Evolutionary conservation across 2,888 invertebrate genomes (phyloP).

Genomic region (Agonopterix alstromeriana): DNA sequence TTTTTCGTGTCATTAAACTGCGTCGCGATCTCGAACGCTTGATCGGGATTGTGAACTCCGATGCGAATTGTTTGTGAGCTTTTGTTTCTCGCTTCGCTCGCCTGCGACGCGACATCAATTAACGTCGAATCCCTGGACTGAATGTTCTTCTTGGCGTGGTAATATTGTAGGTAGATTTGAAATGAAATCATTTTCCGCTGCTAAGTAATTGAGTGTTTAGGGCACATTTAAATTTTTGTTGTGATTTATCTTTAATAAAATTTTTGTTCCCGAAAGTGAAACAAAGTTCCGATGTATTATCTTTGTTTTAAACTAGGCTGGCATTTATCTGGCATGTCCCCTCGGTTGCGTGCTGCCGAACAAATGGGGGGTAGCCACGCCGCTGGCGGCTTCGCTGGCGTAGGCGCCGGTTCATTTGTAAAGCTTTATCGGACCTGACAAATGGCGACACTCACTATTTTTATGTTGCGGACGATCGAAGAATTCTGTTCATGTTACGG

Average conservation of each 20-base stretch:
- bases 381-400: constrained; percentile 39
- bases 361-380: constrained; percentile 52
- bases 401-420: constrained; percentile 64
- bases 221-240: constrained; percentile 26
- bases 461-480: constrained; percentile 53
- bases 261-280: constrained; percentile 10
- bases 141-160: constrained; percentile 61
- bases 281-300: constrained; percentile 33
- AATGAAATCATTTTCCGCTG: constrained; percentile 39
- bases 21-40: constrained; percentile 72
- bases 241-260: constrained; percentile 14
- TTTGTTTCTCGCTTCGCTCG: constrained; percentile 69
- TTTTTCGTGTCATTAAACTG: constrained; percentile 78
- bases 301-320: constrained; percentile 43
- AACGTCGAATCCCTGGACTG: constrained; percentile 64
- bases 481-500: constrained; percentile 32
- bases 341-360: constrained; percentile 53
- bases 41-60: constrained; percentile 73
- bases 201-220: constrained; percentile 19
- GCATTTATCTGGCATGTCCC: constrained; percentile 51
- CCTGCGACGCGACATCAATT: constrained; percentile 73
- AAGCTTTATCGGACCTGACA: constrained; percentile 65
- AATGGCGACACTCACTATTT: constrained; percentile 60
- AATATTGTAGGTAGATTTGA: constrained; percentile 57
- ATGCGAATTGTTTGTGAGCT: constrained; percentile 75